phyloP scores from a whole-genome alignment of 2,797 vertebrate species.

The Moxostoma hubbsi region DNA sequence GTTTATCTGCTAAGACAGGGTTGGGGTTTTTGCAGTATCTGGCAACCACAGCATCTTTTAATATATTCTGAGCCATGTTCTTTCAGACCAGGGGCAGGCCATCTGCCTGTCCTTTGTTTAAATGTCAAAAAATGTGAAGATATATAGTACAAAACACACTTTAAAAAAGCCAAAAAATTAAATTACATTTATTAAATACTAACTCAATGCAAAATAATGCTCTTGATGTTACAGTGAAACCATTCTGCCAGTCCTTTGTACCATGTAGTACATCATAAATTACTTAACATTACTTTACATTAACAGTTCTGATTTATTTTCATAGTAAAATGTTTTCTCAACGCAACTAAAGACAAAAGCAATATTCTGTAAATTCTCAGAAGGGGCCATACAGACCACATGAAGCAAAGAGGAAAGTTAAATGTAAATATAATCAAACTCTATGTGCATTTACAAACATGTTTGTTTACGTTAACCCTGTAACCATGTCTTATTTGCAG shows the following conservation, averaged over 20 bases:
- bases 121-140: conserved; percentile 29
- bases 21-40: conserved; percentile 52
- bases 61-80: conserved; percentile 62
- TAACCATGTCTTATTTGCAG: too few relatives aligned
- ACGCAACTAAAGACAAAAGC: too few relatives aligned
- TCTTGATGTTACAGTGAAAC: not conserved
- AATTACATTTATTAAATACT: not conserved
- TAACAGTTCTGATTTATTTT: not conserved
- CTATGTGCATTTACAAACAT: too few relatives aligned
- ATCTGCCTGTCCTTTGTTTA: conserved; percentile 67
- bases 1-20: too few relatives aligned
- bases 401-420: too few relatives aligned
- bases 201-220: not conserved
- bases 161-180: too few relatives aligned
- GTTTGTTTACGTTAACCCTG: too few relatives aligned
- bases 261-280: not conserved
- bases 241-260: not conserved
- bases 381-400: too few relatives aligned
- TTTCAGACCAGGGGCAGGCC: conserved; percentile 64
- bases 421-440: too few relatives aligned
- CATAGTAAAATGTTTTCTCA: not conserved
- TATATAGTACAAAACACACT: not conserved
- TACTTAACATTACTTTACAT: not conserved
- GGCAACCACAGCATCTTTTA: conserved; percentile 72
- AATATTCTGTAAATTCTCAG: too few relatives aligned